Base-by-base conservation (phyloP, 2,797 vertebrate genomes). In the Phrynocephalus forsythii region DNA sequence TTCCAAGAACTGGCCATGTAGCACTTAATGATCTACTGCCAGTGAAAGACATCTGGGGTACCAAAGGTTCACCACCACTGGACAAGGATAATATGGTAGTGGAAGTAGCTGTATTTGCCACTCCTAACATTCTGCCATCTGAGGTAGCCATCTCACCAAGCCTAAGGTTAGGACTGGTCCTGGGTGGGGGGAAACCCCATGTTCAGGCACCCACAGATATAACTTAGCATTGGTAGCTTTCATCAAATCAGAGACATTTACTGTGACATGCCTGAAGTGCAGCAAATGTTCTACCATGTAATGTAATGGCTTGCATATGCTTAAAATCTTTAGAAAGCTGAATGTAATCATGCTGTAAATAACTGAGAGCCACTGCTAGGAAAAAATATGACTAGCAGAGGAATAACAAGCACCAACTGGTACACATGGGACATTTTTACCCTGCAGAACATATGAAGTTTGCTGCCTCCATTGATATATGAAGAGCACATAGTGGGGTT, bases 361-460 rank as follows among this genome's bases (percentile, higher is more conserved):
- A n/a, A 6, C 28, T 56, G 77, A 79, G 50, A 79, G 77, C 22
- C 50, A 79, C n/a, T 60, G 33, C 72, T 75, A 79, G 26, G 78
- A 79, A 56, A n/a, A 79, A 79, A 63, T 79, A 52, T 63, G 56
- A 79, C n/a, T 79, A 63, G n/a, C 18, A 63, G 78, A 30, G n/a
- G 56, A 22, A 79, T 10, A 30, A 63, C 78, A 79, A 60, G 24
- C 24, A 28, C 76, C 38, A 78, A 78, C 76, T 78, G 22, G 26
- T 63, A 20, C 13, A 18, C 18, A 63, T 63, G 60, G 60, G 60
- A 63, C 60, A 26, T 76, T 44, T 60, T 60, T 30, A n/a, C 18
- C 13, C 48, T 28, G 1, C 5, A n/a, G 77, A 28, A n/a, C 56
- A n/a, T 8, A 30, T 60, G 78, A 79, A 79, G 52, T 28, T 44